Conservation (phyloP, 2,888 invertebrate species). For the Priocnemis perturbator region DNA sequence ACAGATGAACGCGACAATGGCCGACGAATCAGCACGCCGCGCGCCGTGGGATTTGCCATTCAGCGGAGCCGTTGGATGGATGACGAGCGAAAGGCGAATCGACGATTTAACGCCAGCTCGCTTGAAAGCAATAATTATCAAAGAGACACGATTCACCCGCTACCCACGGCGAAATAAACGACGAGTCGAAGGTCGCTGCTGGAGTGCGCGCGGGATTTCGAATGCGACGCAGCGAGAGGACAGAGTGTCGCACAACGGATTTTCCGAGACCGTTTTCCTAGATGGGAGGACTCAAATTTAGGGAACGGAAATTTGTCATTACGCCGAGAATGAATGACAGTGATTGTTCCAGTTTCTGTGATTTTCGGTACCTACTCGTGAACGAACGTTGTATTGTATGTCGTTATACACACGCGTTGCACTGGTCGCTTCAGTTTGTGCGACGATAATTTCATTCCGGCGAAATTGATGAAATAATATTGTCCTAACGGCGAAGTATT, state of each 20-base stretch:
- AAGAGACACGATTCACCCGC: slow-evolving; percentile 7
- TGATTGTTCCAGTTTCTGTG: too few species aligned
- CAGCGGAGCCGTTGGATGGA: slow-evolving; percentile 10
- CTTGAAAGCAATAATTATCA: slow-evolving; percentile 13
- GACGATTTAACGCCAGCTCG: slow-evolving; percentile 28
- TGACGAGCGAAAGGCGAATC: slow-evolving; percentile 28
- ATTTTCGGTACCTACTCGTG: too few species aligned
- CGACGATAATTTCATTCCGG: too few species aligned
- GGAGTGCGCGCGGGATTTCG: neutral
- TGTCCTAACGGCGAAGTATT: too few species aligned
- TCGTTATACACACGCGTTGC: too few species aligned
- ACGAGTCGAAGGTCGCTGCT: neutral
- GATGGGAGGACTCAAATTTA: too few species aligned
- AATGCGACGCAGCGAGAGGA: neutral
- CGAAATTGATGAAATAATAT: too few species aligned
- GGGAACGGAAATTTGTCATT: too few species aligned
- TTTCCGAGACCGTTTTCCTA: too few species aligned
- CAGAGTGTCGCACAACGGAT: neutral
- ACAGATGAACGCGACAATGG: slow-evolving; percentile 10
- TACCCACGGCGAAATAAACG: neutral
- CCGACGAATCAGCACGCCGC: slow-evolving; percentile 15
- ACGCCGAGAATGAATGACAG: too few species aligned
- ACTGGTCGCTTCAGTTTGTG: too few species aligned
- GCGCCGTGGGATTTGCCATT: slow-evolving; percentile 12
- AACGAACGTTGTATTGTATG: too few species aligned